A percentile compares a stretch with the other conserved stretches of the same genome.
Conservation (phyloP, 2,888 invertebrate species). For the Cheilosia vernalis region DNA sequence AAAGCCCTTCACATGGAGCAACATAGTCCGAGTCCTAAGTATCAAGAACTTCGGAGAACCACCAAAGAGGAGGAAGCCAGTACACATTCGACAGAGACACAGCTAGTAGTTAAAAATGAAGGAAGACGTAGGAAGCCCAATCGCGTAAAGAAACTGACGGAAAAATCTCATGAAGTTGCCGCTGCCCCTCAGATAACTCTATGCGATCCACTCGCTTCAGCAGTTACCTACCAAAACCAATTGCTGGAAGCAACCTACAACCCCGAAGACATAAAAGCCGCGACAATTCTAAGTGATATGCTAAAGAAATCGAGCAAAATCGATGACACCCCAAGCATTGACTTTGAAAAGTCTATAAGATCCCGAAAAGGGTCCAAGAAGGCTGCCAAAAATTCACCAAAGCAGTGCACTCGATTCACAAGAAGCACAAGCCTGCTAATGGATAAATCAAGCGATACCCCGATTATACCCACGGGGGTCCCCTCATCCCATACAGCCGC, state of each 20-base stretch:
- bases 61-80: background rate
- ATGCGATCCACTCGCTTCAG: background rate
- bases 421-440: slow-evolving; percentile 47
- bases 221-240: background rate
- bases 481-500: background rate
- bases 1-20: slow-evolving; percentile 1
- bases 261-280: slow-evolving; percentile 50
- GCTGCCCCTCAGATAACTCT: background rate
- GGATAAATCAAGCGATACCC: slow-evolving; percentile 6
- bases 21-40: background rate
- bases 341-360: background rate
- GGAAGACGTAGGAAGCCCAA: slow-evolving; percentile 35
- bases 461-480: background rate
- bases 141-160: slow-evolving; percentile 22
- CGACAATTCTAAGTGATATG: slow-evolving; percentile 47
- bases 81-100: background rate
- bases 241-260: slow-evolving; percentile 14
- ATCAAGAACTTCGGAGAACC: background rate
- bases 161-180: background rate
- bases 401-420: slow-evolving; percentile 26
- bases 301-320: slow-evolving; percentile 42
- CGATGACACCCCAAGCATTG: slow-evolving; percentile 6
- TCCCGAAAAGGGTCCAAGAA: background rate
- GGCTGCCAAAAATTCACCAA: background rate
- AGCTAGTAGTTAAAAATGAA: slow-evolving; percentile 2